Conservation (phyloP, 2,113 vertebrate genomes). For the Oreotragus oreotragus region DNA sequence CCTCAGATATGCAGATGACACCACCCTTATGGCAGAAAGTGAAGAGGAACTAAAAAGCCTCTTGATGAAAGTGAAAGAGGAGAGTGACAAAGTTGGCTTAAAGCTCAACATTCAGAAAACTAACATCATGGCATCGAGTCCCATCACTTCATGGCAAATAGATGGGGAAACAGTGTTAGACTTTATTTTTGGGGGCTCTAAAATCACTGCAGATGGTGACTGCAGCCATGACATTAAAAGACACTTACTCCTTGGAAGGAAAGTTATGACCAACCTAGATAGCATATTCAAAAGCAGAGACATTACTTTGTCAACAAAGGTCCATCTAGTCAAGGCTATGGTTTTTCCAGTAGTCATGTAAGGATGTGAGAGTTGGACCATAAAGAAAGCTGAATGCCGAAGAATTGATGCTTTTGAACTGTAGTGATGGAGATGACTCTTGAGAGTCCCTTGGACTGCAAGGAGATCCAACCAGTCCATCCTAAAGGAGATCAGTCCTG, state of each 20-base stretch:
- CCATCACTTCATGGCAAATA: background rate
- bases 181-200: accelerated
- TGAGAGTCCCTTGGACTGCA: background rate
- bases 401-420: background rate
- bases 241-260: background rate
- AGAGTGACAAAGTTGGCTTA: background rate
- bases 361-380: background rate
- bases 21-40: no score
- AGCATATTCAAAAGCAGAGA: background rate
- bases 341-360: background rate
- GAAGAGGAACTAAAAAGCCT: no score
- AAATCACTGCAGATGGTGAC: background rate
- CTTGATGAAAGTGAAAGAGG: no score
- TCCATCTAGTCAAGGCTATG: background rate
- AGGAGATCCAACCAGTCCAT: background rate
- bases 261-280: background rate
- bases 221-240: background rate
- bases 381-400: accelerated
- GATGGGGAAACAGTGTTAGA: background rate
- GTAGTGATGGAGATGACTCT: background rate
- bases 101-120: background rate
- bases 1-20: no score
- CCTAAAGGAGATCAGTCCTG: background rate
- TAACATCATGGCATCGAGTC: background rate
- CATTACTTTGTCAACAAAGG: background rate